Evolutionary conservation across 1,140 invertebrate genomes (phyloP), one percentile per base, ranked within the genome.

Genomic region (Heliconius hermathena): DNA sequence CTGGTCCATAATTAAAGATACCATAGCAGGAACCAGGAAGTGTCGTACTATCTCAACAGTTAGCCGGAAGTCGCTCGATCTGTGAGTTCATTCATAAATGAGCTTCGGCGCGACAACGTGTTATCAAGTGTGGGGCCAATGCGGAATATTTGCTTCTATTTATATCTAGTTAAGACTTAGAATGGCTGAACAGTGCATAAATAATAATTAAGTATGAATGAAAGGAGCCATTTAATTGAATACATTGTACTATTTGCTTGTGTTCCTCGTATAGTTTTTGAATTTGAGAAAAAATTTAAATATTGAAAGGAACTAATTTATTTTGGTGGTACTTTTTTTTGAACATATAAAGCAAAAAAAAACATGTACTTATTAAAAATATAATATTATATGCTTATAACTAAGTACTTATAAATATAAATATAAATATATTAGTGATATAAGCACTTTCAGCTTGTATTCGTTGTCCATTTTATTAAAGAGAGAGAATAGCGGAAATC

Each of bases 71-170:
- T 90, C 89, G 88, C 90, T 91, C 92, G 91, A 93, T 94, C 93
- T 93, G 91, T 93, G 90, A 91, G 90, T 94, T 93, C 93, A 94
- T 94, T 94, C 93, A 94, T 94, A 93, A 94, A 94, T 91, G 92
- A 91, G 82, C 82, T 87, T 90, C 84, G 87, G 77, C 81, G 86
- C 89, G 88, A 92, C 89, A 93, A 91, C 90, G 92, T 92, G 73
- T 84, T 88, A 92, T 90, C 83, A 89, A 87, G 77, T 82, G 85
- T 86, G 86, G 83, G 83, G 81, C 84, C 80, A 78, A 74, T 73
- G 75, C 79, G 81, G 85, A 71, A 91, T 78, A 85, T 82, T 88
- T 79, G 81, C 74, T 85, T 87, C 80, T 93, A 90, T 90, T 85
- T 80, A 75, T 84, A 85, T 52, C 46, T 9, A 33, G 33, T 46